phyloP scores from a whole-genome alignment of 2,888 invertebrate species.

The Hemaris fuciformis region DNA sequence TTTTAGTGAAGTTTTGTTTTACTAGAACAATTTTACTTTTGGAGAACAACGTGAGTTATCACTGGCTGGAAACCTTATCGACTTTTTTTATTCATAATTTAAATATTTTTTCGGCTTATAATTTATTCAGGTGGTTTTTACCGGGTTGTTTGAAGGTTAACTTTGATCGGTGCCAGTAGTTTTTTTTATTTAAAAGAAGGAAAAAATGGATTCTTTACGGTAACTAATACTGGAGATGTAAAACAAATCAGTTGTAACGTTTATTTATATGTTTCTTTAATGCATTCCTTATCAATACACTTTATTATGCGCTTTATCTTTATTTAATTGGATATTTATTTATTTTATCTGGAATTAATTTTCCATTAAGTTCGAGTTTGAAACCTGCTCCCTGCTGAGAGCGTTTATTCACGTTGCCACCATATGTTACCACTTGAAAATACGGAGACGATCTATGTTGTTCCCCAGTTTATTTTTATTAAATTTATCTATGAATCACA shows the following conservation, averaged over 20 bases:
- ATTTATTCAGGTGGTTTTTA: slow-evolving; percentile 1
- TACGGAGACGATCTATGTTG: not conserved
- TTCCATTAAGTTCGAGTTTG: slow-evolving; percentile 1
- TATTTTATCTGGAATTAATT: slow-evolving; percentile 9
- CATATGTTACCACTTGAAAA: slow-evolving; percentile 41
- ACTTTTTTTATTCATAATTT: not conserved
- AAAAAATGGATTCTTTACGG: not conserved
- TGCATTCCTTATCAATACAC: slow-evolving; percentile 13
- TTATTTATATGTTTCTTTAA: slow-evolving; percentile 4
- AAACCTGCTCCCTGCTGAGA: not conserved
- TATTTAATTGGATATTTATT: slow-evolving; percentile 7
- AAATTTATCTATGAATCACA: not conserved
- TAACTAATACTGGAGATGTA: not conserved
- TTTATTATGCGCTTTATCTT: slow-evolving; percentile 20
- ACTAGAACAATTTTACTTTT: slow-evolving; percentile 31
- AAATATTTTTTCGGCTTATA: not conserved
- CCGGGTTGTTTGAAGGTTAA: not conserved
- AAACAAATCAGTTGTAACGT: not conserved
- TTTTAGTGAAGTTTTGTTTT: slow-evolving; percentile 59
- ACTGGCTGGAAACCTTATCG: slow-evolving; percentile 41
- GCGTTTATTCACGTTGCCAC: slow-evolving; percentile 31
- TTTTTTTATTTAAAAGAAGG: not conserved
- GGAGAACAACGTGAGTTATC: slow-evolving; percentile 44
- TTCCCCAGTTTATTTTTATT: not conserved
- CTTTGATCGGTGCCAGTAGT: not conserved